Evolutionary conservation across 2,888 invertebrate genomes (phyloP).

Genomic region (Lissocephala sabroskyi): DNA sequence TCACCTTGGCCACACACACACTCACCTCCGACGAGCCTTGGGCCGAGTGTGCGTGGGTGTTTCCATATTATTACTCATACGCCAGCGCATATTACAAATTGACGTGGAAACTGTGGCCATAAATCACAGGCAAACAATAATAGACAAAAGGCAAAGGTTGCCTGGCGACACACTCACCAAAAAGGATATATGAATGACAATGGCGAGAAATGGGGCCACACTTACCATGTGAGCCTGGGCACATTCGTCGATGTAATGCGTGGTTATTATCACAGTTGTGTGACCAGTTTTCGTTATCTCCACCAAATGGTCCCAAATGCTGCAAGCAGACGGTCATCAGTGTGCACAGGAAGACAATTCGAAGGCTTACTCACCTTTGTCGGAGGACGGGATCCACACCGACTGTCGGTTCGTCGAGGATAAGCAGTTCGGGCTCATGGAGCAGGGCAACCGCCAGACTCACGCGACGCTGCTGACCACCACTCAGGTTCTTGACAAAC

Average conservation of each 20-base stretch:
- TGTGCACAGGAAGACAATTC: conserved; percentile 12
- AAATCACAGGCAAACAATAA: conserved; percentile 60
- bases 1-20: conserved; percentile 47
- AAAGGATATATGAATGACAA: not conserved
- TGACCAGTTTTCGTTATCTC: conserved; percentile 82
- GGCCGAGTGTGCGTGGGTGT: conserved; percentile 7
- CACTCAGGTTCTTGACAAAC: conserved; percentile 86
- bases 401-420: conserved; percentile 94
- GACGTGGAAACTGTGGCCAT: conserved; percentile 40
- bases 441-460: conserved; percentile 91
- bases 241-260: conserved; percentile 91
- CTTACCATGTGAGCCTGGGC: conserved; percentile 86
- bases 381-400: conserved; percentile 92
- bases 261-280: conserved; percentile 88
- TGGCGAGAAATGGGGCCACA: conserved; percentile 36
- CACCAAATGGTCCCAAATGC: conserved; percentile 89
- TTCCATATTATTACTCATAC: conserved; percentile 55
- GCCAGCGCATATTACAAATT: conserved; percentile 58
- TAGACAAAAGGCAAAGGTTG: conserved; percentile 35
- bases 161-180: too few species aligned
- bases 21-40: too few species aligned
- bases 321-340: conserved; percentile 65
- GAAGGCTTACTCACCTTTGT: conserved; percentile 76
- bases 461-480: conserved; percentile 91
- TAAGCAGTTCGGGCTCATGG: conserved; percentile 90